These are phyloP conservation scores for Enteromius mattozi DNA, from an alignment of 2,797 vertebrate species.

Conservation along the genomic window DNA sequence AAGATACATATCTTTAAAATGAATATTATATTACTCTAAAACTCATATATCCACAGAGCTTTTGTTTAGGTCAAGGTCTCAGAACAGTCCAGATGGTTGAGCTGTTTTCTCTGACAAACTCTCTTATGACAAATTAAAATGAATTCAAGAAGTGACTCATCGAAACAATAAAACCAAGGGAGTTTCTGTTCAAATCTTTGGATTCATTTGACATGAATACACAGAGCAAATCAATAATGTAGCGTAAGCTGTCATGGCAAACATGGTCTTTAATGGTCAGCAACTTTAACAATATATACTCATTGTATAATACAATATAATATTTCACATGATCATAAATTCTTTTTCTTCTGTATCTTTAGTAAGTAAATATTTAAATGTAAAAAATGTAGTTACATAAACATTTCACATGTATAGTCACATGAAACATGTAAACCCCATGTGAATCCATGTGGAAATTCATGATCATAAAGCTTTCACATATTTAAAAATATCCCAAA, in stretches of 20 bases:
- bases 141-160: constrained; percentile 23
- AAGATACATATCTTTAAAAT: not conserved
- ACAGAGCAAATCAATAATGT: not conserved
- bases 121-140: not conserved
- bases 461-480: not conserved
- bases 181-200: constrained; percentile 1
- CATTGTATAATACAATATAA: not conserved
- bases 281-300: not conserved
- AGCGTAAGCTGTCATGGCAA: not conserved
- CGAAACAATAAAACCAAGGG: not conserved
- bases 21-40: not conserved
- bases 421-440: not conserved
- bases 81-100: not conserved
- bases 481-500: not conserved
- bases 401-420: not conserved
- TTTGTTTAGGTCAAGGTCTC: not conserved
- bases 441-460: not conserved
- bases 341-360: not conserved
- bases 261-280: not conserved
- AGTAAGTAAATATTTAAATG: not conserved
- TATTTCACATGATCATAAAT: not conserved
- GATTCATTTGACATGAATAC: not conserved
- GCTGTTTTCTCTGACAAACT: constrained; percentile 1
- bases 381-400: not conserved
- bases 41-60: not conserved